Evolutionary conservation across 2,888 invertebrate genomes (phyloP).

Genomic region (Phyto melanocephala): DNA sequence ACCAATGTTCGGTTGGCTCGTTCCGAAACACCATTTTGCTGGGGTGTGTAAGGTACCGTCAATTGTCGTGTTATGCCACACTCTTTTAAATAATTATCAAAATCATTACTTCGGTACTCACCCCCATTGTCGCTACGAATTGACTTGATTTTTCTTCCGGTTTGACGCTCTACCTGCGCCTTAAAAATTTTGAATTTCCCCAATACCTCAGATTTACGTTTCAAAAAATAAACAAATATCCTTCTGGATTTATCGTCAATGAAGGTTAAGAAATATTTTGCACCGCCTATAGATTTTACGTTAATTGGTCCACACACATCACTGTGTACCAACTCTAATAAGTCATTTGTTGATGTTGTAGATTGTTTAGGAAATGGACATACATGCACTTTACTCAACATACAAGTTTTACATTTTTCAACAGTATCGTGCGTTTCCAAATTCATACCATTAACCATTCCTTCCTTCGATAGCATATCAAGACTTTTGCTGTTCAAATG

Average conservation of each 20-base stretch:
- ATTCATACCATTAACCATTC: constrained; percentile 42
- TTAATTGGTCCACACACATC: constrained; percentile 41
- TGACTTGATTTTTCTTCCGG: constrained; percentile 20
- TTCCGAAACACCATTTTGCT: constrained; percentile 67
- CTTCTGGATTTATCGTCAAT: constrained; percentile 32
- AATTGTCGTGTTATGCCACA: too few relatives aligned
- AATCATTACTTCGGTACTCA: constrained; percentile 32
- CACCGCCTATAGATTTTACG: constrained; percentile 24
- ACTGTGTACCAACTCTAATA: constrained; percentile 43
- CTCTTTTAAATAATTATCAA: constrained; percentile 44
- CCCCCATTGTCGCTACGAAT: constrained; percentile 36
- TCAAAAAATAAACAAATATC: constrained; percentile 32
- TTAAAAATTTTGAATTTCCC: constrained; percentile 37
- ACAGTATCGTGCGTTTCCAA: not conserved
- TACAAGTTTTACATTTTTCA: constrained; percentile 27
- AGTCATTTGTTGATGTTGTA: constrained; percentile 2
- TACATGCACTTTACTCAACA: constrained; percentile 38
- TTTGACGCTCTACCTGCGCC: constrained; percentile 6
- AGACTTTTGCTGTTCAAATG: constrained; percentile 31
- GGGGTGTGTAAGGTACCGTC: constrained; percentile 63
- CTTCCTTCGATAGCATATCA: not conserved
- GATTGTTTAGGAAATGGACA: constrained; percentile 33
- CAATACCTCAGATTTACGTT: constrained; percentile 19
- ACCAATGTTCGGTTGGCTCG: constrained; percentile 63
- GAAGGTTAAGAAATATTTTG: constrained; percentile 26